Conservation (phyloP, 1,140 invertebrate genomes). For the Hyposmocoma kahamanoa region DNA sequence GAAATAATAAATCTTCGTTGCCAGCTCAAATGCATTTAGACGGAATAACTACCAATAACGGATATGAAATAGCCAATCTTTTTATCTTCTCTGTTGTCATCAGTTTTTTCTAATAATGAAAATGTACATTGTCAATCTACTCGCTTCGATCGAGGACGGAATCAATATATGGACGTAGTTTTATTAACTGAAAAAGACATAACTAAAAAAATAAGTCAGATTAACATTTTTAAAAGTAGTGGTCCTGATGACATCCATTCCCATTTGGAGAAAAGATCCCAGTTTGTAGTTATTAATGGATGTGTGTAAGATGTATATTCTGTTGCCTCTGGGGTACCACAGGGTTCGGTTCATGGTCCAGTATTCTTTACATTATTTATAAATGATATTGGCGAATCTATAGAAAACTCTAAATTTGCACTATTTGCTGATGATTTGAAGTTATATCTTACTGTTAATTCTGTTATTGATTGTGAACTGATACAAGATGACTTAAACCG, state of each 20-base stretch:
- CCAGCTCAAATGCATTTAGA: conserved; percentile 4
- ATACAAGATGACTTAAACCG: background rate
- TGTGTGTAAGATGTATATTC: background rate
- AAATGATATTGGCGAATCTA: background rate
- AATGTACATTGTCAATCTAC: background rate
- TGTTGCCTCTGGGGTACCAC: background rate
- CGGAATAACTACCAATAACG: background rate
- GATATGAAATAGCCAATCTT: conserved; percentile 8
- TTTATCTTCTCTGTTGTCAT: background rate
- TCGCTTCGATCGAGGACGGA: background rate
- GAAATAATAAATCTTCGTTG: background rate
- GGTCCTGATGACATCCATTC: conserved; percentile 10
- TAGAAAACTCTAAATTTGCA: background rate
- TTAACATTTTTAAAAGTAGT: conserved; percentile 7
- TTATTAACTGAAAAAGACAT: background rate
- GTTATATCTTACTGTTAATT: background rate
- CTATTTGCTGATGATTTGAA: background rate
- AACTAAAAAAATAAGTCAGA: conserved; percentile 3
- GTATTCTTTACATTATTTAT: background rate
- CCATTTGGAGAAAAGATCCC: conserved; percentile 1
- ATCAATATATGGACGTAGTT: background rate
- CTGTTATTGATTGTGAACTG: background rate
- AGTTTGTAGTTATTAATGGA: background rate
- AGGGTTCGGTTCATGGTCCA: background rate
- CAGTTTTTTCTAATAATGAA: background rate